Evolutionary conservation across 2,888 invertebrate genomes (phyloP).

Genomic region (Patella depressa): DNA sequence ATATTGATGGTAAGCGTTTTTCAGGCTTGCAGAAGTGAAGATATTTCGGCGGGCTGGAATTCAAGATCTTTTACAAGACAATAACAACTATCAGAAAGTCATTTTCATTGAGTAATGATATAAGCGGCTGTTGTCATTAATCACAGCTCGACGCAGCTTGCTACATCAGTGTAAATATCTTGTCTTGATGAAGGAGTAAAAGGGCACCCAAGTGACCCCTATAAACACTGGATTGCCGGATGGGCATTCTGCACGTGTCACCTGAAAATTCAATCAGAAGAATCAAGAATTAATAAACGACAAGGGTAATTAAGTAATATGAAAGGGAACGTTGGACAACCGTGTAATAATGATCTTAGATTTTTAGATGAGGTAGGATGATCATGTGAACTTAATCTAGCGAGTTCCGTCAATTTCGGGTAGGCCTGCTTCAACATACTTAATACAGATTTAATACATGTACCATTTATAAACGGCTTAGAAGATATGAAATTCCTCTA

Average conservation of each 20-base stretch:
- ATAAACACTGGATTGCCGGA: neutral
- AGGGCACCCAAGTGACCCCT: neutral
- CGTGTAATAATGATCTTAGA: too few relatives aligned
- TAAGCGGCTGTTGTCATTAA: conserved; percentile 14
- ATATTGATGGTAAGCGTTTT: conserved; percentile 9
- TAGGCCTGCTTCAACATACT: too few relatives aligned
- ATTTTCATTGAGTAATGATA: conserved; percentile 11
- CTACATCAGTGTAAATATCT: conserved; percentile 10
- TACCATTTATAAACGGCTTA: too few relatives aligned
- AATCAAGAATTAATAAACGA: too few relatives aligned
- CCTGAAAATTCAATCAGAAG: too few relatives aligned
- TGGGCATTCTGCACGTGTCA: neutral
- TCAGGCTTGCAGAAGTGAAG: neutral
- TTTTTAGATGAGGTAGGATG: too few relatives aligned
- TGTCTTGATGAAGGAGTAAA: conserved; percentile 9
- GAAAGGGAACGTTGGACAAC: too few relatives aligned
- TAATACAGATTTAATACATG: too few relatives aligned
- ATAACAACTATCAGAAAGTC: conserved; percentile 17
- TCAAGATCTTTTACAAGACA: conserved; percentile 18
- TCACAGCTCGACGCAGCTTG: neutral
- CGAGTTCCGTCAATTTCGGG: too few relatives aligned
- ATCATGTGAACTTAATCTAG: too few relatives aligned
- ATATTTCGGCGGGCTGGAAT: conserved; percentile 15
- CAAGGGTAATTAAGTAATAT: too few relatives aligned
- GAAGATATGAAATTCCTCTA: too few relatives aligned